Base-by-base conservation (phyloP, 1,140 invertebrate genomes). In the Halyomorpha halys region DNA sequence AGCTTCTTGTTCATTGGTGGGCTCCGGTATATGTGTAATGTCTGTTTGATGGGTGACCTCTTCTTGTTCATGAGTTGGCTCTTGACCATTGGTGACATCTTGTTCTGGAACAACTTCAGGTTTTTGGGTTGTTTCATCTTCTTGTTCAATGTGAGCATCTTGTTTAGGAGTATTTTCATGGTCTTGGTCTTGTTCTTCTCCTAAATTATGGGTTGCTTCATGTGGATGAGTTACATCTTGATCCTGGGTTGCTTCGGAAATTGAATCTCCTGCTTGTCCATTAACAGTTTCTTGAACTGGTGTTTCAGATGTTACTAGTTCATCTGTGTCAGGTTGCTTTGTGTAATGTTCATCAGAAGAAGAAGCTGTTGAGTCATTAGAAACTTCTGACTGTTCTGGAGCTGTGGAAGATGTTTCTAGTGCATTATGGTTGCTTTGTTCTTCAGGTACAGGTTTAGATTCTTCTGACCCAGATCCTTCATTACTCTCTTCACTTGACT, bases 31-130 rank as follows among this genome's bases (percentile, higher is more conserved):
- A 39, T 39, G 34, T 8, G 34, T 39, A 2, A 9, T 6, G 4
- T 59, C 30, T 45, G 18, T 1, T 51, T 51, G 44, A 3, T 65
- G 61, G 23, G 45, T 53, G 44, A 19, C 30, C 11, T 61, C 65
- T 19, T 53, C 59, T 21, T 19, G 19, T 19, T 60, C 16, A 63
- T 63, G 30, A 44, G 63, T 45, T 30, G 65, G 49, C 44, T 25
- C 59, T 67, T 65, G 62, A 59, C 34, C 27, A 62, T 59, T 65
- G 21, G 60, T 64, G 25, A 49, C 62, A 44, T 64, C 65, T 69
- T 71, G 69, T 14, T 74, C 61, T 64, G 75, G 71, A 39, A 3
- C 11, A 39, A 39, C 6, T 39, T 39, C 34, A 6, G 1, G 34
- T 39, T 39, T 39, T 39, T 39, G 34, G 11, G 34, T 39, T 39